Conservation (phyloP, 1,140 invertebrate species). For the Macrocentrus cingulum region DNA sequence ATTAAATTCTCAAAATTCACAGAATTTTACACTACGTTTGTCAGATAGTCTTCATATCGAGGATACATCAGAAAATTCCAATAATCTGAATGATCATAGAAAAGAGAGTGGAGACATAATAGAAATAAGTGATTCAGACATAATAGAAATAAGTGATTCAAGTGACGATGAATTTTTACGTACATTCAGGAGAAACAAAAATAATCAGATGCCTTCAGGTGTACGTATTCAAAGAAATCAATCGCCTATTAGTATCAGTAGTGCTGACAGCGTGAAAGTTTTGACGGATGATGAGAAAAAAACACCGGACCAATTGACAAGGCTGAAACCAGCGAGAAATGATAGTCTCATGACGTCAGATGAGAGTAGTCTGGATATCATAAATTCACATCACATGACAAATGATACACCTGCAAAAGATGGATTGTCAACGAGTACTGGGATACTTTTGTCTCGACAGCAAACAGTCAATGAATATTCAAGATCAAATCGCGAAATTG, state of each 20-base stretch:
- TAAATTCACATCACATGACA: not conserved
- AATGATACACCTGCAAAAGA: not conserved
- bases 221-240: not conserved
- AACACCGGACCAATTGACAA: not conserved
- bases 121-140: constrained; percentile 20
- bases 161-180: constrained; percentile 33
- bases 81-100: not conserved
- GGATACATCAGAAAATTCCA: constrained; percentile 6
- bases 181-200: constrained; percentile 19
- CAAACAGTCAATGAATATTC: not conserved
- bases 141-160: constrained; percentile 39
- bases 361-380: not conserved
- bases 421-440: too few relatives aligned
- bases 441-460: too few relatives aligned
- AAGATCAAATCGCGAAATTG: not conserved
- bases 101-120: constrained; percentile 10
- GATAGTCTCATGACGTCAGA: not conserved
- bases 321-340: not conserved
- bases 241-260: not conserved
- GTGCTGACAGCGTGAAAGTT: not conserved
- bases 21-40: constrained; percentile 32
- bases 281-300: constrained; percentile 10
- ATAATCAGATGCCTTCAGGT: constrained; percentile 9
- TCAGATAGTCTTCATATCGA: constrained; percentile 29
- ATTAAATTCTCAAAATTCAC: constrained; percentile 13